Evolutionary conservation across 2,797 vertebrate genomes (phyloP), one percentile per base, ranked within the genome.

Genomic region (Huso huso): DNA sequence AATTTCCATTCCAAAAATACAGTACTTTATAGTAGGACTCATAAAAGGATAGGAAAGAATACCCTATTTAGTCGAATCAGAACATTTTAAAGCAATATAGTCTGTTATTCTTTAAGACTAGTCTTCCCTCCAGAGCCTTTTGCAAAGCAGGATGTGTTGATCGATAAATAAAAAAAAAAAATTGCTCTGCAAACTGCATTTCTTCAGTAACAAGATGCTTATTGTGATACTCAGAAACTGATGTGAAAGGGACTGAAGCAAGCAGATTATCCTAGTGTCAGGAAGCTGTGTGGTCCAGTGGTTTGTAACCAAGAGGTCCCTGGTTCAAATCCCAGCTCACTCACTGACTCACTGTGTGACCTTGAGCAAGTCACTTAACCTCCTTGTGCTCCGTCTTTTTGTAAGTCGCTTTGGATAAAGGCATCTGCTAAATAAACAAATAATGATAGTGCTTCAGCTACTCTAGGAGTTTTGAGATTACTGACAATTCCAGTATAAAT

Each of bases 201-300:
- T 48, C 57, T 66, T n/a, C 23, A 49, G 10, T 53, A 53, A 65
- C 63, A 51, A 62, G 15, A 70, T 57, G 7, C 13, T 7, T 15
- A 6, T 9, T 11, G 15, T 51, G 62, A 51, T 70, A 64, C 61
- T 59, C 66, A 64, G 72, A 65, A 68, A 64, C 63, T 59, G 61
- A 68, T 15, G 62, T 63, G 59, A 51, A 18, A 55, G 18, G 12
- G 64, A 18, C 6, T 11, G 11, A 13, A 57, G 2, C 18, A 51
- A 71, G 69, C 71, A 71, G 69, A 73, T 77, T 76, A 72, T 73
- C 75, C 65, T 48, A 69, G 67, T 58, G 48, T 63, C 57, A 61
- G 65, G 51, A 50, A 58, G 66, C 23, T 37, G 23, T 37, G 23
- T 37, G 23, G 23, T 37, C 23, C 23, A 37, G 4, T 37, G 23